Evolutionary conservation across 2,113 vertebrate genomes (phyloP), one percentile per base, ranked within the genome.

Genomic region (Cnemophilus loriae): DNA sequence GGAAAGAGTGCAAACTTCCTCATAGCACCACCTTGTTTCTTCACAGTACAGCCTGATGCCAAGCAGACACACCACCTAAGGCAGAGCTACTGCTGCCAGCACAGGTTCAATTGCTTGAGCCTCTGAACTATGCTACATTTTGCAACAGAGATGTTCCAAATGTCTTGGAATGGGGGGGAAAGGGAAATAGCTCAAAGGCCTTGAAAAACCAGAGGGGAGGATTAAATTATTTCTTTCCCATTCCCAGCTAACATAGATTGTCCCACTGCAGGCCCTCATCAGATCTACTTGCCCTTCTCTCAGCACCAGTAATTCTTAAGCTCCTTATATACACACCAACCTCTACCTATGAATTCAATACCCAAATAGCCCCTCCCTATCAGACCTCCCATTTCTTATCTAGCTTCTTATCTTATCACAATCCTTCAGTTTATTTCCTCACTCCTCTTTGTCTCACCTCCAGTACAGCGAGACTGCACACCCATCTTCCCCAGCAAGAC

Each of bases 121-220:
- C 32, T 42, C 60, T 65, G 13, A 6, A 74, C 42, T 46, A 17
- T 8, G 28, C 68, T 52, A 0, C 21, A 17, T 32, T 64, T 80
- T 81, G 49, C 52, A 69, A 15, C 15, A 84, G 19, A 44, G 27
- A 35, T 9, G 23, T 39, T 22, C 23, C 47, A 81, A 68, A 67
- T 24, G 21, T 28, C 60, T 42, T 50, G 21, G 47, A 64, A 39
- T 0, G 2, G 16, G 28, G 9, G 26, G 3, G 1, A 3, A 3
- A 2, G 5, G 13, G 6, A 81, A 92, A 60, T 5, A 49, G 28
- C 44, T 79, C 27, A 55, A 65, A 71, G 12, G 17, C 26, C 53
- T 56, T 74, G 5, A 27, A 87, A 89, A 53, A 79, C 4, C 35
- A 44, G 3, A 17, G 22, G 49, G 7, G 16, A 69, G 3, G 7